These are phyloP conservation scores for Eubasilissa regina DNA, from an alignment of 1,140 invertebrate genomes.

Conservation along the genomic window DNA sequence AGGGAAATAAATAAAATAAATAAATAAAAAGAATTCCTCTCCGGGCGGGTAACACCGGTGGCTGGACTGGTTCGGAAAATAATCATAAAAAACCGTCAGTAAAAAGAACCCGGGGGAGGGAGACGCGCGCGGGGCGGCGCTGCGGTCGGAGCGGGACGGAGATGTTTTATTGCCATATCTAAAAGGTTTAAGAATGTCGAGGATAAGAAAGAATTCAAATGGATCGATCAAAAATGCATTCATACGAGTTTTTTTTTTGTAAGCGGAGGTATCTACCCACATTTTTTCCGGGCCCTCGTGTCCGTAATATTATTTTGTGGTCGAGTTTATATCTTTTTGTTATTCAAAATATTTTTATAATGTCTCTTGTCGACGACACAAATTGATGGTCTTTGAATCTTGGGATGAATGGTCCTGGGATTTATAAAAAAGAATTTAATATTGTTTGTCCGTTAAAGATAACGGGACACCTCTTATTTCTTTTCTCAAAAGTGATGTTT, in stretches of 20 bases:
- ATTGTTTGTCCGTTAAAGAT: too few species aligned
- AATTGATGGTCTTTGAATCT: too few species aligned
- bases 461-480: too few species aligned
- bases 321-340: not conserved
- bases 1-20: conserved; percentile 43
- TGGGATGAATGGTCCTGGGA: too few species aligned
- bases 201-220: conserved; percentile 25
- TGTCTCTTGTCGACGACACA: too few species aligned
- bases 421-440: too few species aligned
- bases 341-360: not conserved
- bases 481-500: too few species aligned
- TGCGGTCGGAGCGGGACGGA: conserved; percentile 1
- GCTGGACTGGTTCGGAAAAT: conserved; percentile 31
- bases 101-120: conserved; percentile 23
- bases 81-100: conserved; percentile 38
- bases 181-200: conserved; percentile 33
- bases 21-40: conserved; percentile 42
- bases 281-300: too few species aligned
- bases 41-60: conserved; percentile 47
- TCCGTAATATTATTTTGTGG: not conserved
- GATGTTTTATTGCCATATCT: conserved; percentile 31
- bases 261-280: too few species aligned
- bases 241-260: conserved; percentile 15
- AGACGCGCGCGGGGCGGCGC: not conserved
- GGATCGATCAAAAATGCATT: conserved; percentile 40